phyloP scores from a whole-genome alignment of 2,888 invertebrate genomes.

The Diarsia rubi region DNA sequence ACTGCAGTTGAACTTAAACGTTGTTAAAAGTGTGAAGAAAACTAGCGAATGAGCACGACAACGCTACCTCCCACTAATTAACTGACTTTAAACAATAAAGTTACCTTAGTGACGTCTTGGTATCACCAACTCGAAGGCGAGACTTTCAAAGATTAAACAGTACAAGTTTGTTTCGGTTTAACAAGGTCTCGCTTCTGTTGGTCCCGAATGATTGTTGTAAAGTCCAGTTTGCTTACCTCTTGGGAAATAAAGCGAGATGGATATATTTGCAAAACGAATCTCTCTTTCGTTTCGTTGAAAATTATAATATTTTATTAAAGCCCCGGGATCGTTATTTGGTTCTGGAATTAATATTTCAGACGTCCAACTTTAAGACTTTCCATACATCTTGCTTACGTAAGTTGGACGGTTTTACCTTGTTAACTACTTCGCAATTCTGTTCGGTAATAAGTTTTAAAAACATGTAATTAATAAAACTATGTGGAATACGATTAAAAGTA shows the following conservation, averaged over 20 bases:
- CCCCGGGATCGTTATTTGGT: constrained; percentile 60
- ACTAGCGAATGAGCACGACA: constrained; percentile 47
- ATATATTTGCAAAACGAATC: constrained; percentile 77
- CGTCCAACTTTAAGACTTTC: constrained; percentile 57
- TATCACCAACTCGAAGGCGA: constrained; percentile 71
- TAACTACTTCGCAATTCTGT: constrained; percentile 43
- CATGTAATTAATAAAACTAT: constrained; percentile 35
- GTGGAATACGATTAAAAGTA: constrained; percentile 24
- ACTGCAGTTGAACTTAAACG: constrained; percentile 50
- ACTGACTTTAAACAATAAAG: constrained; percentile 71
- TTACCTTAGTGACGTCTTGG: constrained; percentile 72
- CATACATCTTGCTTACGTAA: constrained; percentile 54
- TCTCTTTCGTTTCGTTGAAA: constrained; percentile 72
- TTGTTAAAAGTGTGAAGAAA: constrained; percentile 56
- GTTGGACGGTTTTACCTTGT: constrained; percentile 42
- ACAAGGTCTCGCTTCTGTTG: constrained; percentile 77
- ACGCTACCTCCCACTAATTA: constrained; percentile 67
- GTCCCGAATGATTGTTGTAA: constrained; percentile 80
- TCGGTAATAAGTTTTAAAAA: constrained; percentile 42
- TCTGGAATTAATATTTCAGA: constrained; percentile 58
- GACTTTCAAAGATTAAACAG: constrained; percentile 81
- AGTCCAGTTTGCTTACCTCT: constrained; percentile 78
- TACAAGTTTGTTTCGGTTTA: constrained; percentile 80
- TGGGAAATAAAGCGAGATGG: constrained; percentile 82
- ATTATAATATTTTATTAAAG: constrained; percentile 72